Evolutionary conservation across 2,888 invertebrate genomes (phyloP).

Genomic region (Scelioninae gen. 1): DNA sequence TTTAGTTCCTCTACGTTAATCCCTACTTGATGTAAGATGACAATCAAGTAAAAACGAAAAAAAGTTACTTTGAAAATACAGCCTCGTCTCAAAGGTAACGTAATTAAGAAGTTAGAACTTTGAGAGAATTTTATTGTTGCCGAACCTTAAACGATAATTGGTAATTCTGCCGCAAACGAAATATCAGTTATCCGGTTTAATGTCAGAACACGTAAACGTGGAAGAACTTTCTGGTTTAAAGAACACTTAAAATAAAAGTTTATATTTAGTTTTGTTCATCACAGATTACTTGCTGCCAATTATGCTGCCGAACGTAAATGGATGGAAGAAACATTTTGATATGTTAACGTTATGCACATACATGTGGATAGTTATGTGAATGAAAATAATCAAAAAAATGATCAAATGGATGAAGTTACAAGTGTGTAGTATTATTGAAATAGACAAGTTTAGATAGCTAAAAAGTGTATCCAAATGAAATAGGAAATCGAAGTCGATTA

Average conservation of each 20-base stretch:
- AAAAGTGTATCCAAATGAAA: no score
- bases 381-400: no score
- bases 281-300: slow-evolving; percentile 3
- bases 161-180: neutral
- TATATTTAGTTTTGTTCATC: slow-evolving; percentile 8
- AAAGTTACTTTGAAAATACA: neutral
- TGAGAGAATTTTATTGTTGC: neutral
- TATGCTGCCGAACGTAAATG: neutral
- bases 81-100: neutral
- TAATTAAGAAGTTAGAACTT: slow-evolving; percentile 11
- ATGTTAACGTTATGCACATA: no score
- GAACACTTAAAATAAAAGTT: slow-evolving; percentile 22
- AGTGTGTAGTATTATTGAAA: no score
- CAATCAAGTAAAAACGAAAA: no score
- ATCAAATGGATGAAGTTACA: no score
- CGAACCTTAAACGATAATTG: neutral
- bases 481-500: no score
- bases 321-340: neutral
- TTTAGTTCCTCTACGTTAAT: neutral
- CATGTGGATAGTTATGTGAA: no score
- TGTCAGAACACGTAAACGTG: neutral
- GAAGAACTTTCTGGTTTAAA: slow-evolving; percentile 15
- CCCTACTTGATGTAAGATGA: no score
- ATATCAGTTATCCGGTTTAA: slow-evolving; percentile 14
- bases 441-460: no score